Evolutionary conservation across 2,888 invertebrate species (phyloP).

Genomic region (Andrena haemorrhoa): DNA sequence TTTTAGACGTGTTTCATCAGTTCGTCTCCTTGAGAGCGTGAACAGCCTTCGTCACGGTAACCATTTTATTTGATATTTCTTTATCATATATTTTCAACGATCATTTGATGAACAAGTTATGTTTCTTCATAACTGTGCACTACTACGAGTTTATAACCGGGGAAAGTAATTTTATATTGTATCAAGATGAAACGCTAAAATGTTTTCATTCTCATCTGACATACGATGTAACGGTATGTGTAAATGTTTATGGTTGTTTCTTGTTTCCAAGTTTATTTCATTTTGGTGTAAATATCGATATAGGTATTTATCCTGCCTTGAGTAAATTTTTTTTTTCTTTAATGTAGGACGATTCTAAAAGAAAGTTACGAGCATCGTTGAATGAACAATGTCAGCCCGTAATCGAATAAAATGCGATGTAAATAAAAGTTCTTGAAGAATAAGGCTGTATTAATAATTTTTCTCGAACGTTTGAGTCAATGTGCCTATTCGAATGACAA

Average conservation of each 20-base stretch:
- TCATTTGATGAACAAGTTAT: background rate
- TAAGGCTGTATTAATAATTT: background rate
- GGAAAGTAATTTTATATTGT: background rate
- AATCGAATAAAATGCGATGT: conserved; percentile 23
- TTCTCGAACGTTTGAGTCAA: background rate
- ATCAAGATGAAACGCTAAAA: background rate
- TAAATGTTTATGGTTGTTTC: conserved; percentile 29
- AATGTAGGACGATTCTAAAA: background rate
- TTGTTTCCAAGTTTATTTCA: conserved; percentile 16
- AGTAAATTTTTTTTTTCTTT: background rate
- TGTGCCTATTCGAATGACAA: background rate
- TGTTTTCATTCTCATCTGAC: conserved; percentile 11
- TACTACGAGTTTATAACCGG: background rate
- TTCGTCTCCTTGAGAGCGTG: conserved; percentile 95
- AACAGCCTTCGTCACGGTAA: conserved; percentile 23
- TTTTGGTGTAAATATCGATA: conserved; percentile 51
- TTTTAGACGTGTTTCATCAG: conserved; percentile 98
- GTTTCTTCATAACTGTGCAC: background rate
- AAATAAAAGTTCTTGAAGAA: conserved; percentile 32
- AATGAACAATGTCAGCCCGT: background rate
- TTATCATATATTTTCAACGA: background rate
- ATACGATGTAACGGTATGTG: conserved; percentile 23
- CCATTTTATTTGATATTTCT: conserved; percentile 13
- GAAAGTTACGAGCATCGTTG: background rate
- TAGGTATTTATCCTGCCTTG: conserved; percentile 37